Evolutionary conservation across 2,113 vertebrate species (phyloP).

Genomic region (Ailurus styani): DNA sequence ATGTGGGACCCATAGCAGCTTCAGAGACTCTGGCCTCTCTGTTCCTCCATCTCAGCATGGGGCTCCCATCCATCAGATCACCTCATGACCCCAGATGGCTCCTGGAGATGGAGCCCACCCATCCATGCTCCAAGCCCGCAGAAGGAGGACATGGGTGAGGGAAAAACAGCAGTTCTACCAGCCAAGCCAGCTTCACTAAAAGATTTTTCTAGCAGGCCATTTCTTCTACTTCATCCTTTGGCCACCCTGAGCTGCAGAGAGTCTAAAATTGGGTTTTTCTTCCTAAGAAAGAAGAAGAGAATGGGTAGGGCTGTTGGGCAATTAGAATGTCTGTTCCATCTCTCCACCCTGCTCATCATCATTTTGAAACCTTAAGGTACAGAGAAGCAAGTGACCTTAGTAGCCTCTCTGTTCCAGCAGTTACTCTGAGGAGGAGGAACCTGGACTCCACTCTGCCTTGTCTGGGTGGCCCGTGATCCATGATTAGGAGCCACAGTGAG

Average conservation of each 20-base stretch:
- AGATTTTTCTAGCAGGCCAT: background rate
- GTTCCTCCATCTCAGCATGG: background rate
- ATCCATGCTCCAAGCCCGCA: background rate
- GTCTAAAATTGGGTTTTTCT: background rate
- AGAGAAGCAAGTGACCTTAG: background rate
- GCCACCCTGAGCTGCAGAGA: background rate
- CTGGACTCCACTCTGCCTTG: rapidly evolving
- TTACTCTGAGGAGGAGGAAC: background rate
- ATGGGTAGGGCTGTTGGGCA: background rate
- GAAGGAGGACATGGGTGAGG: background rate
- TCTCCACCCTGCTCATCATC: background rate
- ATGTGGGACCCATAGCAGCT: background rate
- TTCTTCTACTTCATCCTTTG: background rate
- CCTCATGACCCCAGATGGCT: background rate
- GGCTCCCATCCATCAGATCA: background rate
- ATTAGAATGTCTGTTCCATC: background rate
- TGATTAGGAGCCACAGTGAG: background rate
- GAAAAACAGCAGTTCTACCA: background rate
- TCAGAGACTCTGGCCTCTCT: background rate
- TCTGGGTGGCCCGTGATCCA: background rate
- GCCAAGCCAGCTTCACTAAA: background rate
- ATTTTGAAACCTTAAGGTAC: background rate
- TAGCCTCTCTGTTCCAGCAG: background rate
- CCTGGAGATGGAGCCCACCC: background rate
- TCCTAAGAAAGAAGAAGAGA: background rate